Conservation (phyloP, 2,113 vertebrate genomes). For the Calidris pugnax region DNA sequence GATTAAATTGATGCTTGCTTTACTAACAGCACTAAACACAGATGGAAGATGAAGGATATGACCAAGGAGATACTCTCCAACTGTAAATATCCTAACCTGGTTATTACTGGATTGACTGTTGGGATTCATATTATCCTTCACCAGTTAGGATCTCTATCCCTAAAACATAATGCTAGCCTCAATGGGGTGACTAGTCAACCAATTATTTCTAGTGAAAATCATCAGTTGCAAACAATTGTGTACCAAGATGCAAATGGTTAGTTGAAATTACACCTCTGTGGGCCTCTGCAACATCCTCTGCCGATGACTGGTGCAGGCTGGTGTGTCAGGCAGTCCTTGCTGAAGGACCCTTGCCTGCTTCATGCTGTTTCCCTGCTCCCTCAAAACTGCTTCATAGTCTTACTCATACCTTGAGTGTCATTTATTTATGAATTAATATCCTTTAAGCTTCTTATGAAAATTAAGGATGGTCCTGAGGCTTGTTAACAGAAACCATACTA, state of each 20-base stretch:
- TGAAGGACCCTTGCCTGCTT: background rate
- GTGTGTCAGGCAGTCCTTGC: background rate
- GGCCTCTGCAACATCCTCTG: background rate
- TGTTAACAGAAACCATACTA: background rate
- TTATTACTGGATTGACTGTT: background rate
- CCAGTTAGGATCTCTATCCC: background rate
- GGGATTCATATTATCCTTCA: background rate
- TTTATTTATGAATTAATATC: background rate
- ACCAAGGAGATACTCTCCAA: background rate
- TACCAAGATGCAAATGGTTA: background rate
- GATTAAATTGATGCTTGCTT: background rate
- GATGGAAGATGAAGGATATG: background rate
- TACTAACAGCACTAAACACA: background rate
- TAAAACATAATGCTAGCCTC: background rate
- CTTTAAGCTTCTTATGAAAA: background rate
- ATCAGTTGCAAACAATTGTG: background rate
- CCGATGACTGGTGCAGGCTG: background rate
- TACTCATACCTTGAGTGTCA: background rate
- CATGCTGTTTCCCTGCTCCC: background rate
- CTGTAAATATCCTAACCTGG: background rate
- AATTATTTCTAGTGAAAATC: background rate
- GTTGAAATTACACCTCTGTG: background rate
- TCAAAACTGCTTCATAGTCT: background rate
- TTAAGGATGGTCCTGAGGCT: background rate
- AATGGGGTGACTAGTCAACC: background rate